Base-by-base conservation (phyloP, 1,140 invertebrate species). In the Pentalonia nigronervosa region DNA sequence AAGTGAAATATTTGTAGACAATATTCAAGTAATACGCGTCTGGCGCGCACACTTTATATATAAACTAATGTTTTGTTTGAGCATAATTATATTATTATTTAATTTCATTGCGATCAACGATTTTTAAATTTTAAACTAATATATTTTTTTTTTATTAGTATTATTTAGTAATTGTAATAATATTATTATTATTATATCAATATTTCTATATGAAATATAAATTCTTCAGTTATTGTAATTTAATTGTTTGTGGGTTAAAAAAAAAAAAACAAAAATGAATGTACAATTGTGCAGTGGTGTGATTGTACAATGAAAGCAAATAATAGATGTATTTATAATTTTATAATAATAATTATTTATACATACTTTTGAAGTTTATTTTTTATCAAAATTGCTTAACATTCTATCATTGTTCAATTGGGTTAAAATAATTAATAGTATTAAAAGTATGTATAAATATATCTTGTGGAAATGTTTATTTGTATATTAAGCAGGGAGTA, bases 71-170 rank as follows among this genome's bases (percentile, higher is more conserved):
- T n/a, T 76, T 76, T n/a, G 0, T 76, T 17, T 76, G n/a, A n/a
- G 60, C n/a, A 76, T 1, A 76, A 76, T 76, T 76, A 76, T 76
- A 76, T 76, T 76, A n/a, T 76, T 76, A 76, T 76, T 76, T 76
- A n/a, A 76, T n/a, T 76, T 76, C 60, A 67, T 67, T n/a, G 8
- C 60, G 30, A n/a, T 67, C 30, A 76, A 76, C n/a, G 17, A 76
- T 76, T 76, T 76, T 76, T n/a, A 76, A 76, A 76, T 76, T 76
- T 76, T n/a, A 76, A 76, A n/a, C 14, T n/a, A 76, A 76, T 30
- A 6, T 34, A n/a, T 76, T n/a, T 76, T 76, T 4, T 76, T 76
- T 76, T 76, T 76, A n/a, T 76, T 34, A 30, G n/a, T n/a, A n/a
- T n/a, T n/a, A n/a, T n/a, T n/a, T n/a, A n/a, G 25, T 67, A 67